Percentiles rank a stretch among this genome's conserved stretches.
phyloP scores from a whole-genome alignment of 1,140 invertebrate species.

The Halotydeus destructor region DNA sequence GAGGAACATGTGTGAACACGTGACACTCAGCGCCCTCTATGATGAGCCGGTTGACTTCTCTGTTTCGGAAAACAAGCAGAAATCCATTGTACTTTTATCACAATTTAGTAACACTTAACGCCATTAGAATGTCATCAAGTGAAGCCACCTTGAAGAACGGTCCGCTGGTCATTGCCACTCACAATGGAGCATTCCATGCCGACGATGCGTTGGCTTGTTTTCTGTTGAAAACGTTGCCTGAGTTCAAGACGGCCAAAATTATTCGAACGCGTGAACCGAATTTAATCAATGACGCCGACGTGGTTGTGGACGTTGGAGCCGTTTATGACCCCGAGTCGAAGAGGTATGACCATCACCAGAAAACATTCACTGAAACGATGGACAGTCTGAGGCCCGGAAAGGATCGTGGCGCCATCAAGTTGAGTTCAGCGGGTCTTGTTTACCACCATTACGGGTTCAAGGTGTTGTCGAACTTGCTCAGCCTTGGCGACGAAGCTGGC shows the following conservation, averaged over 20 bases:
- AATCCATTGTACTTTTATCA: too few species aligned
- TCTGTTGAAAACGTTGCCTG: constrained; percentile 58
- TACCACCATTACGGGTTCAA: constrained; percentile 74
- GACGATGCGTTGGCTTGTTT: constrained; percentile 86
- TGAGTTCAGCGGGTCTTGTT: constrained; percentile 86
- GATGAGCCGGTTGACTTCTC: too few species aligned
- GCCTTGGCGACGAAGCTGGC: constrained; percentile 9
- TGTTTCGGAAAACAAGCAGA: too few species aligned
- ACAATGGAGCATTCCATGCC: constrained; percentile 63
- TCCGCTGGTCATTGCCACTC: constrained; percentile 41
- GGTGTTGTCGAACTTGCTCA: constrained; percentile 37
- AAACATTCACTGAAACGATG: constrained; percentile 35
- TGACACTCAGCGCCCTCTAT: too few species aligned
- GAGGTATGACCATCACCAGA: constrained; percentile 89
- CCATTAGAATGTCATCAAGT: too few species aligned
- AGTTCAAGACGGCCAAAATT: constrained; percentile 60
- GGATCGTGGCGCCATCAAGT: constrained; percentile 38
- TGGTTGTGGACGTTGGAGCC: constrained; percentile 90
- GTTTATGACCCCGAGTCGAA: constrained; percentile 46
- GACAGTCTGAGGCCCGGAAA: constrained; percentile 33
- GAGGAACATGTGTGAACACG: too few species aligned
- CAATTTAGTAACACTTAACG: too few species aligned
- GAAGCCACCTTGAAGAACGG: too few species aligned
- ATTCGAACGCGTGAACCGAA: constrained; percentile 40
- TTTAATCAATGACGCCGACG: constrained; percentile 58